Evolutionary conservation across 2,888 invertebrate genomes (phyloP), one percentile per base, ranked within the genome.

Genomic region (Drosophila lutescens): DNA sequence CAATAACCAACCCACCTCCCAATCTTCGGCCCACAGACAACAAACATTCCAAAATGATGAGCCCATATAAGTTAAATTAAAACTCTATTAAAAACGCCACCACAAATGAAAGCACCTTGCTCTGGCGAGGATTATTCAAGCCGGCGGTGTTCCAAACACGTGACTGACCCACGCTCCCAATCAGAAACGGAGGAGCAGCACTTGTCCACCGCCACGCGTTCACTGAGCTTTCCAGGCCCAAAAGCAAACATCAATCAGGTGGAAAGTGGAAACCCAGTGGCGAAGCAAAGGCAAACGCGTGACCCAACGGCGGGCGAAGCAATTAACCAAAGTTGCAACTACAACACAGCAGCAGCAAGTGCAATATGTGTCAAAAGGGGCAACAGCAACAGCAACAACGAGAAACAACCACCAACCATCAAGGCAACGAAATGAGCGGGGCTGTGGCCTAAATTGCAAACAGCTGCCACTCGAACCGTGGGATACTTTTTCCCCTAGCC

Each of bases 381-480:
- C 65, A 71, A 54, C 55, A 40, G 74, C 70, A 76, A 60, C 74
- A 61, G 23, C 51, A 77, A 41, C 44, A 63, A 77, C 51, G 65
- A 69, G 12, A 65, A 74, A 46, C 58, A 61, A 38, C 60, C 68
- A 49, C 36, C 40, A 40, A 41, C 49, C 40, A 34, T 34, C 34
- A 46, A 70, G 57, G 51, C 55, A 71, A 73, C 46, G 72, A 88
- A 82, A 66, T 73, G 70, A 53, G 76, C 84, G 74, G 74, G 73
- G 77, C 88, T 84, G 87, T 85, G 88, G 85, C 87, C 85, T 84
- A 84, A 90, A 91, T 91, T 90, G 88, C 90, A 81, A 91, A 90
- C 91, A 90, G 90, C 91, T 90, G 91, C 91, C 90, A 86, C 83
- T 77, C 83, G 78, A 87, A 90, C 91, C 90, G 90, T 90, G 90